These are phyloP conservation scores for Siphamia tubifer DNA, from an alignment of 2,113 vertebrate species.

Conservation along the genomic window DNA sequence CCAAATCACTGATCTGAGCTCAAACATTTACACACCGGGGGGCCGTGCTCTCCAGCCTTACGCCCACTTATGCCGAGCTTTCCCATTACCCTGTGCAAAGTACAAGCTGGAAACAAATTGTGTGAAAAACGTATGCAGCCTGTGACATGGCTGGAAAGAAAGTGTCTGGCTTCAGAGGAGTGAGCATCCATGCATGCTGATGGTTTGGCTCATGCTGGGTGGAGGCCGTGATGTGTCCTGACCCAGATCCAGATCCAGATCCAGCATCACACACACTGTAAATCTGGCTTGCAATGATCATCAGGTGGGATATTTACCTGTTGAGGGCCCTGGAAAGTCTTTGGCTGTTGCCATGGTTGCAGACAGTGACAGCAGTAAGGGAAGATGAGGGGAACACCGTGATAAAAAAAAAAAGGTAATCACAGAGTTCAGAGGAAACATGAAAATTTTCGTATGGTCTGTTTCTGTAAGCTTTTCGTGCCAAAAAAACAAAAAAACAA, in stretches of 20 bases:
- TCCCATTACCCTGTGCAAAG: constrained; percentile 23
- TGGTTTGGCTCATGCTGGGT: constrained; percentile 77
- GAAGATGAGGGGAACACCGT: constrained; percentile 74
- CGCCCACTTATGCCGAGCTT: background rate
- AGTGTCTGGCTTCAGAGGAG: constrained; percentile 50
- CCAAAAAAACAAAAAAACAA: too few species aligned
- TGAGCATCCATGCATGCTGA: constrained; percentile 71
- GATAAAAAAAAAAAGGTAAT: constrained; percentile 67
- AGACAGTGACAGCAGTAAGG: constrained; percentile 75
- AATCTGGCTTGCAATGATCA: constrained; percentile 64
- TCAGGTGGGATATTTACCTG: constrained; percentile 81
- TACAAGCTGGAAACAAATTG: constrained; percentile 22
- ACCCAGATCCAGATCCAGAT: constrained; percentile 60
- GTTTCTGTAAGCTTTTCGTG: constrained; percentile 1
- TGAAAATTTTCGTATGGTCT: constrained; percentile 43
- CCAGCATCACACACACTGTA: constrained; percentile 52
- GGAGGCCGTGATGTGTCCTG: constrained; percentile 55
- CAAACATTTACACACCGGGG: constrained; percentile 9
- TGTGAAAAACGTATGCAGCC: constrained; percentile 58
- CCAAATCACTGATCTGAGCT: background rate
- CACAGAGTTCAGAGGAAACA: constrained; percentile 64
- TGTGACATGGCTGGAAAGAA: constrained; percentile 50
- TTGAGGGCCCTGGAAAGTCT: constrained; percentile 80
- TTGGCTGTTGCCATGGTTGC: constrained; percentile 83
- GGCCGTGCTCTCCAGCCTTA: constrained; percentile 9